Evolutionary conservation across 64 coral and sea anemone genomes (phyloP).

Genomic region (Dendrophyllia cribrosa): DNA sequence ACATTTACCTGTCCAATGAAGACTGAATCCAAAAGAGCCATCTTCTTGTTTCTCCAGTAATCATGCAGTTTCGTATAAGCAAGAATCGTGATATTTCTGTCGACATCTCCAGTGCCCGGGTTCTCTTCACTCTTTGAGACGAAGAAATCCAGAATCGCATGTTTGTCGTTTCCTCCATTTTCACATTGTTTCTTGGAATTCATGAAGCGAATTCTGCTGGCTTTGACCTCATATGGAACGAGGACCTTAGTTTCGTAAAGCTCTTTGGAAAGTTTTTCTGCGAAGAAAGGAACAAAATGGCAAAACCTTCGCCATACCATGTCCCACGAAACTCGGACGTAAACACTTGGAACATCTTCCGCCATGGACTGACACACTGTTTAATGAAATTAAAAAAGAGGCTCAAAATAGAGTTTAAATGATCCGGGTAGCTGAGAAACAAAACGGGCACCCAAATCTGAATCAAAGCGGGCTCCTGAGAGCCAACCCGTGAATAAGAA

Average conservation of each 20-base stretch:
- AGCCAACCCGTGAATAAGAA: too few species aligned
- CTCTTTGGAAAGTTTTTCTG: constrained; percentile 16
- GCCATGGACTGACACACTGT: background rate
- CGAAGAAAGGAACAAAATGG: constrained; percentile 18
- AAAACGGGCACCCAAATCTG: too few species aligned
- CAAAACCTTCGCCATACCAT: constrained; percentile 52
- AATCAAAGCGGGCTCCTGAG: too few species aligned
- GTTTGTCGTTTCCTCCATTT: background rate
- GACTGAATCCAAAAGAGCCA: background rate
- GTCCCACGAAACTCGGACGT: constrained; percentile 31
- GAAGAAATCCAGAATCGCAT: constrained; percentile 34
- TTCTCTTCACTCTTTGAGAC: constrained; percentile 1
- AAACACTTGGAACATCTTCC: constrained; percentile 23
- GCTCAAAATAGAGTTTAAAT: too few species aligned
- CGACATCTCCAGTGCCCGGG: constrained; percentile 3
- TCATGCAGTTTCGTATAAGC: constrained; percentile 47
- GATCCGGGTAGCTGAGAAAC: too few species aligned
- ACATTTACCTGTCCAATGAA: constrained; percentile 45
- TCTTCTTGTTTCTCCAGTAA: constrained; percentile 40
- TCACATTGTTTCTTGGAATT: background rate
- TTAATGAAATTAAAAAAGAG: background rate
- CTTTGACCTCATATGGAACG: background rate
- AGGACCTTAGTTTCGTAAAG: constrained; percentile 12
- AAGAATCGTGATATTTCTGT: constrained; percentile 51
- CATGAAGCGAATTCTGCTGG: constrained; percentile 22